Evolutionary conservation across 2,113 vertebrate genomes (phyloP).

Genomic region (Notarius lentiginosus): DNA sequence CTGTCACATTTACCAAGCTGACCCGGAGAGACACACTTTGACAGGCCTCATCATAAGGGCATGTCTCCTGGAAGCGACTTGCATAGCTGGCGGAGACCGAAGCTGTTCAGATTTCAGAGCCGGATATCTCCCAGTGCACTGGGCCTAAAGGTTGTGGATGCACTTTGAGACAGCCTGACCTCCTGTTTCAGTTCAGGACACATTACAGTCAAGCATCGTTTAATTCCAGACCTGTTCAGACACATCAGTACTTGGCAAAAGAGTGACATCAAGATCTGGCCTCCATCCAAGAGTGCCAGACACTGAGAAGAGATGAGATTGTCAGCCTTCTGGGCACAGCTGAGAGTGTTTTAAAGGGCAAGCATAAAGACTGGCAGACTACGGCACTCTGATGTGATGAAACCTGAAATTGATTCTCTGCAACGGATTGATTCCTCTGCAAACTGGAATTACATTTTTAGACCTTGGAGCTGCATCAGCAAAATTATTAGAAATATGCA

Average conservation of each 20-base stretch:
- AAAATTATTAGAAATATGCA: slow-evolving; percentile 33
- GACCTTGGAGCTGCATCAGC: not conserved
- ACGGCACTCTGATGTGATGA: not conserved
- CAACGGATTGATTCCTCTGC: slow-evolving; percentile 5
- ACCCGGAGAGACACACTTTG: not conserved
- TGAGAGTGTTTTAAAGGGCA: slow-evolving; percentile 23
- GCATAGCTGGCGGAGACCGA: not conserved
- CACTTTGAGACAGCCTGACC: not conserved
- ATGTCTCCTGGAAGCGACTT: not conserved
- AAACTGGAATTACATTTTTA: slow-evolving; percentile 37
- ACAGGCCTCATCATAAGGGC: not conserved
- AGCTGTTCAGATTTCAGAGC: slow-evolving; percentile 5
- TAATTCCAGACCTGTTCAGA: slow-evolving; percentile 34
- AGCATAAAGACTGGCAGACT: not conserved
- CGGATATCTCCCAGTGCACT: not conserved
- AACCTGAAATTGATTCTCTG: slow-evolving; percentile 7
- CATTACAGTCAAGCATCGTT: slow-evolving; percentile 16
- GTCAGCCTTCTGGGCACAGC: slow-evolving; percentile 19
- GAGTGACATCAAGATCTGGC: slow-evolving; percentile 29
- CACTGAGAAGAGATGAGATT: slow-evolving; percentile 15
- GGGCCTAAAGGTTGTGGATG: not conserved
- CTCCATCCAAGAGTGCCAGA: slow-evolving; percentile 20
- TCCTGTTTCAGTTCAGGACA: not conserved
- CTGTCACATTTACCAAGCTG: not conserved
- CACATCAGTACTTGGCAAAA: slow-evolving; percentile 34